Evolutionary conservation across 2,797 vertebrate species (phyloP), one percentile per base, ranked within the genome.

Genomic region (Argyrosomus regius): DNA sequence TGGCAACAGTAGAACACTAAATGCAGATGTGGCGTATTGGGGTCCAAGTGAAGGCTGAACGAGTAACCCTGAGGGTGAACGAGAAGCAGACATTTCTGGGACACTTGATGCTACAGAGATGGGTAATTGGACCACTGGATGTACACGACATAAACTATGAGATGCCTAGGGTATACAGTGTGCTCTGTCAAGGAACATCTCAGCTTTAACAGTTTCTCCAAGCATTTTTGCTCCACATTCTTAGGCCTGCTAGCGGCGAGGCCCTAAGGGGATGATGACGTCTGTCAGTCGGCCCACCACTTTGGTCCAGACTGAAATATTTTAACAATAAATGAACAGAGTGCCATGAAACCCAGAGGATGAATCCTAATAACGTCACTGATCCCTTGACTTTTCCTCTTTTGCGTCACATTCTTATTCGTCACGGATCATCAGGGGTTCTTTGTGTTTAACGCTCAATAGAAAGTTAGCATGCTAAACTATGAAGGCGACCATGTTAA

Each of bases 121-220:
- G 70, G 81, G 84, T 92, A 92, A 93, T 91, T 94, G 90, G 88
- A 83, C 81, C 73, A 66, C 80, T 82, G 86, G 77, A 91, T 84
- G 67, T 77, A 78, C 53, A 75, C 52, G 73, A 82, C 87, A 80
- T 79, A 70, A 87, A 88, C 73, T 79, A 77, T 52, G 74, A 80
- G 76, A 84, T 69, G 89, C 79, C 83, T 56, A 52, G 64, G 84
- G 76, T 83, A 64, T 67, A 71, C 41, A 77, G 72, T 63, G 75
- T 85, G 78, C 83, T 85, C 72, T 72, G 69, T 91, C 84, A 68
- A 75, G 78, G 82, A 91, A 91, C 65, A 50, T 84, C 31, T 84
- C 86, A 59, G 72, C 78, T 88, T 75, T 52, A 81, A 80, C 75
- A 68, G 72, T 85, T 85, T 86, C 82, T 82, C 53, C 17, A 48